Evolutionary conservation across 2,888 invertebrate genomes (phyloP), one percentile per base, ranked within the genome.

Genomic region (Sesia bembeciformis): DNA sequence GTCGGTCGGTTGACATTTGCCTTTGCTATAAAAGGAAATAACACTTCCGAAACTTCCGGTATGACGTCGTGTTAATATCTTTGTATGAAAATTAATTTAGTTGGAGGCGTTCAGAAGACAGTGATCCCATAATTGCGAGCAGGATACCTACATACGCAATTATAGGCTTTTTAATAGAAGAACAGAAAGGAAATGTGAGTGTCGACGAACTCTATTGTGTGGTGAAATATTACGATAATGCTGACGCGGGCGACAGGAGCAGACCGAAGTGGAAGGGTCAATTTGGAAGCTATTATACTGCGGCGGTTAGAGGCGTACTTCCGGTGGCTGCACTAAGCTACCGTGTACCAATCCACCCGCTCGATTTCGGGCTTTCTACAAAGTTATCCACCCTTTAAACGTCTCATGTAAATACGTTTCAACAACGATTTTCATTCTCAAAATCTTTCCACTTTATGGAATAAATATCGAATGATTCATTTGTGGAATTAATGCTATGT

Each of bases 261-360:
- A 23, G 23, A 23, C 23, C 23, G 23, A 69, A 79, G 75, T 79
- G 72, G 79, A 81, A 81, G 81, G 84, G 83, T 86, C 86, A 86
- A 87, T 87, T 87, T 87, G 75, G 78, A 81, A 81, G 83, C 86
- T 83, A 88, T 89, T 88, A 87, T 86, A 86, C 82, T 78, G 76
- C 76, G 76, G 85, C 80, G 81, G 84, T 78, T 84, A 83, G 81
- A 86, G 80, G 84, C 86, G 84, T 83, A 84, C 84, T 89, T 89
- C 89, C 87, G 86, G 82, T 81, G 77, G 77, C 76, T 86, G 87
- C 84, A 81, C 87, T 88, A 88, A 87, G 87, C 88, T 80, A 72
- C 75, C 80, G 72, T 82, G 78, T 78, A 83, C 76, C 78, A 81
- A 83, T 84, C 78, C 80, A 75, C 76, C 68, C 78, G 84, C 82